A percentile compares a stretch with the other conserved stretches of the same genome.
Evolutionary conservation across 2,888 invertebrate genomes (phyloP).

Genomic region (Tipula lateralis): DNA sequence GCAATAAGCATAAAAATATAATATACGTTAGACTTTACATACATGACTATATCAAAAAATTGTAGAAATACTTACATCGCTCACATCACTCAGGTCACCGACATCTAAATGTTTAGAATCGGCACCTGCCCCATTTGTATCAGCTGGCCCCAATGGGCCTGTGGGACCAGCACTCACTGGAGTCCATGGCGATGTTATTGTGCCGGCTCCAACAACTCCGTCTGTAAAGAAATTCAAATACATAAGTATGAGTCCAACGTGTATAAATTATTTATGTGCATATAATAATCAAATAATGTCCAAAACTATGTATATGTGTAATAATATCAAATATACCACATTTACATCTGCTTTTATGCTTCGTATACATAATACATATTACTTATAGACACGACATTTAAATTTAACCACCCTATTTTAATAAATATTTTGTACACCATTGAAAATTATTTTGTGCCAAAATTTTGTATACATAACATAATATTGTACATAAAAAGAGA

Average conservation of each 20-base stretch:
- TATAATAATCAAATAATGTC: background rate
- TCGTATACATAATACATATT: background rate
- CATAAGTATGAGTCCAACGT: background rate
- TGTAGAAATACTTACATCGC: conserved; percentile 41
- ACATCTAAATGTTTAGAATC: conserved; percentile 88
- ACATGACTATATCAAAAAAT: background rate
- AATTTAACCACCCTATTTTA: conserved; percentile 19
- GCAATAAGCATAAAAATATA: conserved; percentile 37
- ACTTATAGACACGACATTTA: background rate
- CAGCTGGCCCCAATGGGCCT: conserved; percentile 61
- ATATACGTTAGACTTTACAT: background rate
- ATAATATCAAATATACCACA: conserved; percentile 1
- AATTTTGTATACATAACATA: background rate
- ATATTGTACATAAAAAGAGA: background rate
- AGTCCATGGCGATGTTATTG: conserved; percentile 96
- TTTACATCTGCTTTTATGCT: conserved; percentile 24
- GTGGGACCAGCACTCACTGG: conserved; percentile 75
- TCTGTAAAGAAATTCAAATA: conserved; percentile 50
- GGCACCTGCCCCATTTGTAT: conserved; percentile 87
- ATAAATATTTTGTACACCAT: background rate
- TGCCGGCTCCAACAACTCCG: conserved; percentile 76
- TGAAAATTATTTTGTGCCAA: conserved; percentile 13
- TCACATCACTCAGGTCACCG: conserved; percentile 84
- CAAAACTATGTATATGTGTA: background rate
- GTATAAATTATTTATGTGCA: background rate